Percentiles rank a stretch among this genome's conserved stretches.
Conservation (phyloP, 2,797 vertebrate species). For the Tauraco hartlaubi region DNA sequence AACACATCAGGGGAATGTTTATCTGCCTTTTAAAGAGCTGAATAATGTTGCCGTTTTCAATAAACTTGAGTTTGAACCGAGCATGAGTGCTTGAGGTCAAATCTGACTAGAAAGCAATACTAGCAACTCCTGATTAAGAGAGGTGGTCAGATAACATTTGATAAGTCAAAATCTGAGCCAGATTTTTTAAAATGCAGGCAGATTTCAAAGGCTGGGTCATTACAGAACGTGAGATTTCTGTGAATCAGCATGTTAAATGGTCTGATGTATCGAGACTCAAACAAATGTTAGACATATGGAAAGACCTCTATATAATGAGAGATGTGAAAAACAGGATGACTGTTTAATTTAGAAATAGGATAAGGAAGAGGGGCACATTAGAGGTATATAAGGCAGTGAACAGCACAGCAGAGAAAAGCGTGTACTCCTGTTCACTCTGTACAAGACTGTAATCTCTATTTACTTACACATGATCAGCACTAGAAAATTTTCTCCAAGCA, state of each 20-base stretch:
- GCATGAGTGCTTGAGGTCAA: neutral
- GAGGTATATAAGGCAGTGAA: constrained; percentile 26
- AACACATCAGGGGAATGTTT: neutral
- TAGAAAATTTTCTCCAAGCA: neutral
- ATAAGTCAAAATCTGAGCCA: constrained; percentile 51
- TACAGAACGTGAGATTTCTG: constrained; percentile 62
- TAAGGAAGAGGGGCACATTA: constrained; percentile 39
- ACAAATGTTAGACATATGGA: constrained; percentile 72
- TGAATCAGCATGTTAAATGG: constrained; percentile 68
- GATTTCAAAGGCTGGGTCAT: constrained; percentile 61
- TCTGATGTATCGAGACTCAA: constrained; percentile 58
- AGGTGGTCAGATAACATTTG: constrained; percentile 40
- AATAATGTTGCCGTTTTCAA: neutral
- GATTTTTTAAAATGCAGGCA: constrained; percentile 25
- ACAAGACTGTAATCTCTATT: neutral
- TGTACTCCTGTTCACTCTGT: neutral
- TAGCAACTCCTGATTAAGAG: constrained; percentile 4
- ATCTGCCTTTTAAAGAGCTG: constrained; percentile 12
- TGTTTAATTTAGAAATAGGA: constrained; percentile 63
- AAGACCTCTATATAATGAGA: constrained; percentile 65
- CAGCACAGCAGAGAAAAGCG: constrained; percentile 11
- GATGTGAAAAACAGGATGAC: constrained; percentile 63
- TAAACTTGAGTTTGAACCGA: neutral
- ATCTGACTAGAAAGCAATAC: constrained; percentile 14
- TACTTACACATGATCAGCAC: neutral